phyloP scores from a whole-genome alignment of 2,888 invertebrate genomes.

The Dimorphilus gyrociliatus region DNA sequence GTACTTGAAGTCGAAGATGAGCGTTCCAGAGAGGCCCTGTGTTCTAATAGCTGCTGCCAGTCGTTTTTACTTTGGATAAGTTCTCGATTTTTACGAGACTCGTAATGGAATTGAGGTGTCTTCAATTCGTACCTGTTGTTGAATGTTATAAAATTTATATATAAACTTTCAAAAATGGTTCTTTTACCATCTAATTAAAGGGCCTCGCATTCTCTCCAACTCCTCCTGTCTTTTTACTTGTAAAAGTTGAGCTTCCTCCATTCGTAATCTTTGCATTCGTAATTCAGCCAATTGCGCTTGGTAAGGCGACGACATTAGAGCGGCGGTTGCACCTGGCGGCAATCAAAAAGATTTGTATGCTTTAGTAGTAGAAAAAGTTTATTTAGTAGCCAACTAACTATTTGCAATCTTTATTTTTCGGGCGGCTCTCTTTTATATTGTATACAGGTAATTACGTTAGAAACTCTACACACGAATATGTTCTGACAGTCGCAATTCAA shows the following conservation, averaged over 20 bases:
- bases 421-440: no score
- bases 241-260: constrained; percentile 26
- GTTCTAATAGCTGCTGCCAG: constrained; percentile 20
- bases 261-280: constrained; percentile 20
- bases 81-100: constrained; percentile 26
- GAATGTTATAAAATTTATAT: not conserved
- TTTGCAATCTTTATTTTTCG: no score
- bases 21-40: constrained; percentile 11
- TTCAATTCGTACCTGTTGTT: constrained; percentile 26
- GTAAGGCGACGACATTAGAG: constrained; percentile 19
- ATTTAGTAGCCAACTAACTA: no score
- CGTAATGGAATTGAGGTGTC: constrained; percentile 27
- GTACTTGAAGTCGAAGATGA: no score
- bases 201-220: constrained; percentile 26
- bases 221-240: constrained; percentile 25
- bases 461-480: no score
- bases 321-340: constrained; percentile 11
- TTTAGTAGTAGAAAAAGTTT: no score
- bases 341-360: no score
- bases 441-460: no score
- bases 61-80: constrained; percentile 15
- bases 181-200: constrained; percentile 24
- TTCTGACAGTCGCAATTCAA: no score
- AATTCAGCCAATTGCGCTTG: constrained; percentile 20
- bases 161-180: not conserved